These are phyloP conservation scores for Apodemia mormo DNA, from an alignment of 2,888 invertebrate genomes.

Conservation along the genomic window DNA sequence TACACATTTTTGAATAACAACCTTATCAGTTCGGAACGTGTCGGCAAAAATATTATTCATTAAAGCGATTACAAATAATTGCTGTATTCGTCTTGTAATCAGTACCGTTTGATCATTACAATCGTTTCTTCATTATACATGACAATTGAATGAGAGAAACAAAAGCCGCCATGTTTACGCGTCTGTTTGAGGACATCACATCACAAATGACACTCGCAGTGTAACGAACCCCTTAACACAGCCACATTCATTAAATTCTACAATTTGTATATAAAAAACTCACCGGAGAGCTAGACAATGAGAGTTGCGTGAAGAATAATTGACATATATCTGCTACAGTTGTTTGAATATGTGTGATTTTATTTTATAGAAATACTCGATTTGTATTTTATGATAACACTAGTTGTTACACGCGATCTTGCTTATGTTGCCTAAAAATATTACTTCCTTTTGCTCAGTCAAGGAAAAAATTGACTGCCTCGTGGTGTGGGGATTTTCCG, in stretches of 20 bases:
- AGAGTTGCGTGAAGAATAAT: not conserved
- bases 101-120: not conserved
- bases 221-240: constrained; percentile 13
- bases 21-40: not conserved
- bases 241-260: constrained; percentile 17
- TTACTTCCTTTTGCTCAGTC: too few species aligned
- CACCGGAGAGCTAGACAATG: not conserved
- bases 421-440: too few species aligned
- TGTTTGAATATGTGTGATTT: not conserved
- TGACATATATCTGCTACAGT: not conserved
- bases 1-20: not conserved
- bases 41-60: not conserved
- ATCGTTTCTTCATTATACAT: constrained; percentile 4
- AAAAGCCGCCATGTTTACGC: constrained; percentile 4
- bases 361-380: not conserved
- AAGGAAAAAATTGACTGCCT: too few species aligned
- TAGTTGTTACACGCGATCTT: too few species aligned
- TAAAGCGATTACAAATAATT: not conserved
- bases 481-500: too few species aligned
- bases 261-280: constrained; percentile 1
- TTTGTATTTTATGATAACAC: too few species aligned
- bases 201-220: constrained; percentile 12
- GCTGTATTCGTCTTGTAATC: not conserved
- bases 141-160: not conserved
- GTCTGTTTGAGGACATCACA: not conserved